phyloP scores from a whole-genome alignment of 2,113 vertebrate genomes.

The Dryoscopus gambensis region DNA sequence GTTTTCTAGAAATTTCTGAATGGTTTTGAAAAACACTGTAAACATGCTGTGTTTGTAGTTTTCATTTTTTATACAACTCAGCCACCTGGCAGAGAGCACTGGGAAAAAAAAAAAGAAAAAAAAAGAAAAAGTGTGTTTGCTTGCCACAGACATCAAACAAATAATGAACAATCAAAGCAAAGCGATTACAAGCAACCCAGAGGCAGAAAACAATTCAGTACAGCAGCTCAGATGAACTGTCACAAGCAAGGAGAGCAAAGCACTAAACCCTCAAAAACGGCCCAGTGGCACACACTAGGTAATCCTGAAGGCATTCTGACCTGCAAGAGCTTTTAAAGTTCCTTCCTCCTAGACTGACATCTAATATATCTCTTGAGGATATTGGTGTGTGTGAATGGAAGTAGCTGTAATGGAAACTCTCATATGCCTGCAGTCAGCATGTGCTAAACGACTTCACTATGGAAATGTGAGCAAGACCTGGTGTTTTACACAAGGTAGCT shows the following conservation, averaged over 20 bases:
- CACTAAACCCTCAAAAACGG: not conserved
- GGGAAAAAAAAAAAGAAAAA: not conserved
- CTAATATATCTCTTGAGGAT: not conserved
- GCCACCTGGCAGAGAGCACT: not conserved
- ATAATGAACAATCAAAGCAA: conserved; percentile 33
- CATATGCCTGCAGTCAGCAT: not conserved
- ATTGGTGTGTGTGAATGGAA: not conserved
- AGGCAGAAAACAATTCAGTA: conserved; percentile 16
- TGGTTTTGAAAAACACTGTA: not conserved
- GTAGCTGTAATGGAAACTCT: not conserved
- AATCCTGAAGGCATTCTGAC: not conserved
- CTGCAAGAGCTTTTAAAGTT: not conserved
- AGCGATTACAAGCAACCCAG: not conserved
- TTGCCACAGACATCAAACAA: conserved; percentile 22
- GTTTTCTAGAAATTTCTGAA: not conserved
- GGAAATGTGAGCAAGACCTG: not conserved
- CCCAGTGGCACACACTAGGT: not conserved
- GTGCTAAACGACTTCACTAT: not conserved
- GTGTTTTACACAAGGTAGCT: not conserved
- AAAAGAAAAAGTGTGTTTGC: not conserved
- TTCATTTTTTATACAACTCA: not conserved
- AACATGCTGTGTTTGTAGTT: not conserved
- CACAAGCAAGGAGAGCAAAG: not conserved
- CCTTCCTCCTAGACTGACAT: not conserved
- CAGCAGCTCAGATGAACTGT: not conserved